Evolutionary conservation across 2,113 vertebrate genomes (phyloP).

Genomic region (Rostratula benghalensis): DNA sequence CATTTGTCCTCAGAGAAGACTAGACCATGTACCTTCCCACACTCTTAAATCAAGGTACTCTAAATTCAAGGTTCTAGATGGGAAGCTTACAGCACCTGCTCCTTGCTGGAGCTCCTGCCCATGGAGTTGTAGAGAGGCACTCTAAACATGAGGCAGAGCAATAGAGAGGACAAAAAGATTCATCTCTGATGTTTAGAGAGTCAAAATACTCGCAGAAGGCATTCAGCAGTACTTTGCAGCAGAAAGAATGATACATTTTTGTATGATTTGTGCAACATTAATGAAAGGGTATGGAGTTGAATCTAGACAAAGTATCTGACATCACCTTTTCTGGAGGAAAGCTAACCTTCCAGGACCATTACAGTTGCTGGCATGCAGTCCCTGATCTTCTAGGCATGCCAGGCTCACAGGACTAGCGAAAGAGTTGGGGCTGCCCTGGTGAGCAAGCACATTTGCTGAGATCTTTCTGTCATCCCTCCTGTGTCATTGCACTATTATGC

Average conservation of each 20-base stretch:
- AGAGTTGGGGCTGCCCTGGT: accelerated
- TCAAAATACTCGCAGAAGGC: background rate
- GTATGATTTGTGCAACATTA: background rate
- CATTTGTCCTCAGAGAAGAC: background rate
- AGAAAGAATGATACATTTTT: background rate
- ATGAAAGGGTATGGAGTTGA: background rate
- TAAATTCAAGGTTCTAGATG: background rate
- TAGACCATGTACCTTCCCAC: background rate
- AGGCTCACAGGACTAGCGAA: accelerated
- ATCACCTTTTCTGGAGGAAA: background rate
- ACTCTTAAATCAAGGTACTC: background rate
- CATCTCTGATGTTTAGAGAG: background rate
- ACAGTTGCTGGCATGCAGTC: background rate
- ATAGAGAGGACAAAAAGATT: background rate
- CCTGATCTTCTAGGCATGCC: background rate
- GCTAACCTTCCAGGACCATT: background rate
- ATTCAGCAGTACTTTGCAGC: background rate
- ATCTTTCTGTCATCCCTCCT: background rate
- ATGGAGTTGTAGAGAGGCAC: background rate
- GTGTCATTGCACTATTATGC: accelerated
- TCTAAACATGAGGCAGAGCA: accelerated
- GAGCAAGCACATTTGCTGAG: background rate
- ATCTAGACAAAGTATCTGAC: background rate
- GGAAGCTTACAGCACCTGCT: background rate
- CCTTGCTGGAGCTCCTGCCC: background rate